Evolutionary conservation across 2,113 vertebrate genomes (phyloP).

Genomic region (Cyanoramphus novaezelandiae): DNA sequence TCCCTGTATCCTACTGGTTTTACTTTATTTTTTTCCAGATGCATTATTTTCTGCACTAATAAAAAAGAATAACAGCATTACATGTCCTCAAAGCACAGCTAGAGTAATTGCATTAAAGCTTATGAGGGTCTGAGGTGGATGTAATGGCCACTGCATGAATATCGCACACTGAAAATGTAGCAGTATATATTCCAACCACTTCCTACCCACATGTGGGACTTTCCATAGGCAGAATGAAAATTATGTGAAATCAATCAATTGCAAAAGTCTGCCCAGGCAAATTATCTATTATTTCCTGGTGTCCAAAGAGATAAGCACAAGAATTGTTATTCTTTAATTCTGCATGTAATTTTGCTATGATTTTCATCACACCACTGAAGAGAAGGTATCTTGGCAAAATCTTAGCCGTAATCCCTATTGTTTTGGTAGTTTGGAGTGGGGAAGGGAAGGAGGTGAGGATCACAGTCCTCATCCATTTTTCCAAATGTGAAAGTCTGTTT

Average conservation of each 20-base stretch:
- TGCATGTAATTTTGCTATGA: not conserved
- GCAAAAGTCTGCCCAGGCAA: not conserved
- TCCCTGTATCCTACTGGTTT: not conserved
- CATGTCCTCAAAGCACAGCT: not conserved
- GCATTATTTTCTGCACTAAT: not conserved
- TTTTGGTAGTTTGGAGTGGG: not conserved
- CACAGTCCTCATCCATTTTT: fast-evolving
- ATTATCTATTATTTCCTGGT: not conserved
- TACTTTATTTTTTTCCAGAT: not conserved
- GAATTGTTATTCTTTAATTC: not conserved
- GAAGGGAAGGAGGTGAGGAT: not conserved
- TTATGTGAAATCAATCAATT: not conserved
- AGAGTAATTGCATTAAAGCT: not conserved
- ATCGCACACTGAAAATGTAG: not conserved
- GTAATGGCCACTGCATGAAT: not conserved
- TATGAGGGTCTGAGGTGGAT: not conserved
- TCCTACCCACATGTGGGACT: not conserved
- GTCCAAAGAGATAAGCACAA: not conserved
- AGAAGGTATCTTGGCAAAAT: not conserved
- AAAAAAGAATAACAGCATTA: not conserved
- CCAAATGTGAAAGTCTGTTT: not conserved
- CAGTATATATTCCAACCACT: not conserved
- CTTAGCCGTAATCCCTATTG: not conserved
- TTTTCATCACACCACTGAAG: not conserved
- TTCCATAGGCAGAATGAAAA: not conserved